Evolutionary conservation across 2,113 vertebrate genomes (phyloP), one percentile per base, ranked within the genome.

Genomic region (Thalassarche chlororhynchos): DNA sequence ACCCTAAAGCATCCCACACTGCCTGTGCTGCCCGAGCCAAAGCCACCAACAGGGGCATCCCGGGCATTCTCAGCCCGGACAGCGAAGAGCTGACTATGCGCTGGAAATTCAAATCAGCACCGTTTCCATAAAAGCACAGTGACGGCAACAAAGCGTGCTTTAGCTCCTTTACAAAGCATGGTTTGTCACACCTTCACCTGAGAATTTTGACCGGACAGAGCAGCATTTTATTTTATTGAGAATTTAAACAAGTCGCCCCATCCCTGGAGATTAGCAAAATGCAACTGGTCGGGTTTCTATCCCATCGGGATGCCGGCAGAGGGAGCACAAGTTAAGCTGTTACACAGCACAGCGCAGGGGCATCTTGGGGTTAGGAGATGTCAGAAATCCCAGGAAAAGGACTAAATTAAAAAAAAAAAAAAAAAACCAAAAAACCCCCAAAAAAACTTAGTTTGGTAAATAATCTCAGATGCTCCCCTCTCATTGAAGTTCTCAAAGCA

Each of bases 41-140:
- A 16, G 3, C 17, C 42, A 34, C 4, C 12, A 12, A 12, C 6
- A 31, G 15, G 7, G 12, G 5, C 34, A 42, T 6, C 26, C 12
- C 19, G 46, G 38, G 82, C 28, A 17, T 0, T 10, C 24, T 8
- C 69, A 24, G 40, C 62, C 24, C 0, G 0, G 38, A 7, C 7
- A 34, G 16, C 0, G 2, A 61, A 18, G 31, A 68, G 32, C 21
- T 17, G 31, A 42, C 9, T 12, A 17, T 2, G 8, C 0, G 2
- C 40, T 76, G 8, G 38, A 81, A 77, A 64, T n/a, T 10, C 29
- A 38, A 49, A 58, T 13, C 16, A 3, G 21, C 16, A 15, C 12
- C 2, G 5, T 9, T 46, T 84, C 46, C 38, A 31, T 42, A 84
- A 84, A 64, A 84, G 36, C 28, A 38, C 26, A 6, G 4, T 12